Evolutionary conservation across 1,140 invertebrate species (phyloP), one percentile per base, ranked within the genome.

Genomic region (Zaprionus kolodkinae): DNA sequence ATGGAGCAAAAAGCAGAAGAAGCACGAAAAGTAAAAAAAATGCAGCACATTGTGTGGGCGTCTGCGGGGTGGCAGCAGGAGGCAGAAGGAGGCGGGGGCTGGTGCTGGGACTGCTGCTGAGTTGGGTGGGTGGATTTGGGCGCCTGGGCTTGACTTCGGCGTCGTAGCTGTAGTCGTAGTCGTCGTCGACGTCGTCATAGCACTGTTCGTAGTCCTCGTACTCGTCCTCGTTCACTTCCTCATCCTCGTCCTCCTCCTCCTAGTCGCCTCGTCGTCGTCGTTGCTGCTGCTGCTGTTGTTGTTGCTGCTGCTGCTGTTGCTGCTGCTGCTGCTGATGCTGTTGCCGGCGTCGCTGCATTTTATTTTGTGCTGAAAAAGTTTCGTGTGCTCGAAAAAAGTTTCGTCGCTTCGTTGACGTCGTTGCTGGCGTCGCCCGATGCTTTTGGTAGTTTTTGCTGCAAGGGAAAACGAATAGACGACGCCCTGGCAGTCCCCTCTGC

Each of bases 361-460:
- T 84, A 90, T 89, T 89, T 89, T 86, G 87, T 90, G 86, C 85
- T 91, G 85, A 91, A 91, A 92, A 92, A 92, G 91, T 92, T 92
- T 92, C 91, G 91, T 92, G 91, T 92, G 90, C 84, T 92, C 91
- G 78, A 91, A 91, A 91, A 91, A 91, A 89, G 85, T 89, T 89
- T 89, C 85, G 85, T 88, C 85, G 85, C 85, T 88, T 89, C 86
- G 81, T 89, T 81, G 85, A 89, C 85, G 76, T 89, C 85, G 84
- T 87, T 79, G 83, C 70, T 77, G 76, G 74, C 74, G 66, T 76
- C 68, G 74, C 27, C 27, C 27, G 76, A 61, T 54, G 74, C 79
- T 81, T 81, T 81, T 79, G 79, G 79, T 81, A 81, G 79, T 81
- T 81, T 79, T 81, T 81, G 69, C 70, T 78, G 72, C 66, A 78